Base-by-base conservation (phyloP, 2,888 invertebrate genomes). In the Metellina segmentata region DNA sequence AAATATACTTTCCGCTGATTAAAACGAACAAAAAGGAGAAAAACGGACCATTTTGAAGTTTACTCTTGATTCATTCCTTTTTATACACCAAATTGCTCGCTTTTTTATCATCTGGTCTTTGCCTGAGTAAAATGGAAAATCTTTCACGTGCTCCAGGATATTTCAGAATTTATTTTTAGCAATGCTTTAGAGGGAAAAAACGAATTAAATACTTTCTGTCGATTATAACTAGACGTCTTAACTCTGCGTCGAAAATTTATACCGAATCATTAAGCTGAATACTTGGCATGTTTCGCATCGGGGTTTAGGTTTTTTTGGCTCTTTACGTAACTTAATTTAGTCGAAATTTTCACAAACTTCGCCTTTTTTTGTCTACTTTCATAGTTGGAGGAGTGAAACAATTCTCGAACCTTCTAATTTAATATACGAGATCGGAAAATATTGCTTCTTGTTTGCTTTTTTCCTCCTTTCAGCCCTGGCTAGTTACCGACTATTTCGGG, bases 1-100 rank as follows among this genome's bases (percentile, higher is more conserved):
- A 70, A 87, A 53, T n/a, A 20, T 70, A 19, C 52, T 51, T 48
- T 87, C 71, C 70, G 49, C 79, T 87, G 86, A 87, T 87, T 87
- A 87, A 87, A 87, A 34, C 52, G 34, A 34, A 34, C 34, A 34
- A 34, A n/a, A 61, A 11, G 53, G 48, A 75, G 16, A 69, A 83
- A 83, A 79, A 83, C 19, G n/a, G 52, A 7, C 49, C 49, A 48
- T 82, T 52, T 86, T 70, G 48, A 70, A 87, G 71, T 79, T 77
- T 78, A 86, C 86, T 78, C 79, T 79, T 79, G 79, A 87, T 70
- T 87, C 70, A 49, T 52, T 71, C 69, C 52, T 71, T 74, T 53
- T 48, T 75, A 71, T 85, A 52, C 53, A 11, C 19, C 1, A 77
- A 71, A 34, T 13, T 69, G 20, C 19, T 70, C 69, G 34, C 34